Conservation (phyloP, 2,113 vertebrate genomes). For the Catharus minimus region DNA sequence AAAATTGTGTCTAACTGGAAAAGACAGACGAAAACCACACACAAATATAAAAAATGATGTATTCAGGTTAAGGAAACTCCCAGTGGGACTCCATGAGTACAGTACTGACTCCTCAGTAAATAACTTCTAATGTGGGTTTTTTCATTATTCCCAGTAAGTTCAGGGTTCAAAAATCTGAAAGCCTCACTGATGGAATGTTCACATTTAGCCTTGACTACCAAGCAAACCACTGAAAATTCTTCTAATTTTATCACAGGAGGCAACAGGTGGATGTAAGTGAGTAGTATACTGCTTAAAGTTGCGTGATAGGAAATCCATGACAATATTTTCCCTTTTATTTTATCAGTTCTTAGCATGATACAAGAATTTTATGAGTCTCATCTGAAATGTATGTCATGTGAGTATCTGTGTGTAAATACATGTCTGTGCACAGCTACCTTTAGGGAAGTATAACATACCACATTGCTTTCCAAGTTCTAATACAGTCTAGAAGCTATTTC, state of each 20-base stretch:
- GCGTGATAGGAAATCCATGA: background rate
- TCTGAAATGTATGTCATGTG: background rate
- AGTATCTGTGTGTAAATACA: background rate
- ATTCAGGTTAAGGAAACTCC: background rate
- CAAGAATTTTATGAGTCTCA: background rate
- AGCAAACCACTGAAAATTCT: background rate
- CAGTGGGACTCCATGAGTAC: background rate
- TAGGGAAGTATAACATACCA: background rate
- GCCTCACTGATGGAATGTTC: background rate
- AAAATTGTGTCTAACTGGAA: background rate
- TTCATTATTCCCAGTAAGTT: background rate
- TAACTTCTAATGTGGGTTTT: background rate
- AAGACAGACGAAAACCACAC: background rate
- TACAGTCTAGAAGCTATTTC: background rate
- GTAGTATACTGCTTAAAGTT: background rate
- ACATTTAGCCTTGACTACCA: background rate
- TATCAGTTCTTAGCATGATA: too few species aligned
- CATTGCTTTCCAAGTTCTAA: background rate
- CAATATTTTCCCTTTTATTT: background rate
- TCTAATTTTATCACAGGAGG: background rate
- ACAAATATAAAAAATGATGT: background rate
- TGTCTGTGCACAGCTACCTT: background rate
- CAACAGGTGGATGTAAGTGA: background rate
- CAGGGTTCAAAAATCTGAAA: background rate
- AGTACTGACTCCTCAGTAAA: background rate